Evolutionary conservation across 1,140 invertebrate species (phyloP).

Genomic region (Hyposmocoma kahamanoa): DNA sequence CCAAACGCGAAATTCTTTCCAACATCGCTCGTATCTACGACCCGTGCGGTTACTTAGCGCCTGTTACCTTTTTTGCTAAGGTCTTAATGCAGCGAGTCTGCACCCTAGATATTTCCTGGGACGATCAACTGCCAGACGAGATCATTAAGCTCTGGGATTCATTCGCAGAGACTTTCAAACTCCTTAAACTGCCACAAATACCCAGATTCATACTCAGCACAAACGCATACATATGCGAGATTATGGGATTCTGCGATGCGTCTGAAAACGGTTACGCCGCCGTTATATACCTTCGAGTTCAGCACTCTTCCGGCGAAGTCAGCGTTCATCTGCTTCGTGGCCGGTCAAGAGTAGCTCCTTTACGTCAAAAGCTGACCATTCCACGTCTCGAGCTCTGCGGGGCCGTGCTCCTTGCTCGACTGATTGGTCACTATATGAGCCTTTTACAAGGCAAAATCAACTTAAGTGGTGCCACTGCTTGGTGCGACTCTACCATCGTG

Average conservation of each 20-base stretch:
- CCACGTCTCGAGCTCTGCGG: too few species aligned
- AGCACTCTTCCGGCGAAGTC: neutral
- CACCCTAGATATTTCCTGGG: neutral
- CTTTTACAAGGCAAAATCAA: too few species aligned
- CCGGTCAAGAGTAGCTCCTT: neutral
- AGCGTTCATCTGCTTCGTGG: neutral
- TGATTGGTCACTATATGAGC: too few species aligned
- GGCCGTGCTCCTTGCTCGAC: too few species aligned
- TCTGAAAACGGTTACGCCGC: neutral
- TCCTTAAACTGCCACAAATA: neutral
- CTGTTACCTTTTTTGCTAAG: conserved; percentile 1
- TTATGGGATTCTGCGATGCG: neutral
- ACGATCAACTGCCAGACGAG: neutral
- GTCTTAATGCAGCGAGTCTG: neutral
- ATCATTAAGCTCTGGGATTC: neutral
- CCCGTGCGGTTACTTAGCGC: neutral
- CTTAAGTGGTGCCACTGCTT: too few species aligned
- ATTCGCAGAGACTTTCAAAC: neutral
- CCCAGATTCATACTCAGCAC: neutral
- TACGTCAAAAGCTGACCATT: neutral
- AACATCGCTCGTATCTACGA: conserved; percentile 1
- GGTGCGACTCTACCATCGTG: too few species aligned
- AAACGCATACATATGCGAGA: neutral
- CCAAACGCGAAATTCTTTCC: neutral
- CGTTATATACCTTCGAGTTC: neutral